phyloP scores from a whole-genome alignment of 2,113 vertebrate species.

The Potamarius usumacintae region DNA sequence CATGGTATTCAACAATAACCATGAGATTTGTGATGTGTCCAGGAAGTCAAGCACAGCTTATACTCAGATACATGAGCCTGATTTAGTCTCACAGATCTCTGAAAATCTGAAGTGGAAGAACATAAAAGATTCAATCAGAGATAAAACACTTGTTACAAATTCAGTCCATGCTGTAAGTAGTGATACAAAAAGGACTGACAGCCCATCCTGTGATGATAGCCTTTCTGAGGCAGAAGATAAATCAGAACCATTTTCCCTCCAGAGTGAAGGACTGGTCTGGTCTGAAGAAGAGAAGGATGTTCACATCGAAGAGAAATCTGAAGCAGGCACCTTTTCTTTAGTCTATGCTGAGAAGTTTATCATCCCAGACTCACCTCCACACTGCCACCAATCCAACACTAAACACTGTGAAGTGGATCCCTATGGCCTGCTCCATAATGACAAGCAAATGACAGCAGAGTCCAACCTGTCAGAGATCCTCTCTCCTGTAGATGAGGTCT shows the following conservation, averaged over 20 bases:
- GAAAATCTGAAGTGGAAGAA: slow-evolving; percentile 18
- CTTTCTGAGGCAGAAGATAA: slow-evolving; percentile 31
- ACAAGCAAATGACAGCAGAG: neutral
- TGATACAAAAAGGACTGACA: slow-evolving; percentile 35
- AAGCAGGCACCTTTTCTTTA: slow-evolving; percentile 4
- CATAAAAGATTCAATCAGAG: slow-evolving; percentile 17
- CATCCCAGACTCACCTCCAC: neutral
- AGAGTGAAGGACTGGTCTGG: slow-evolving; percentile 52
- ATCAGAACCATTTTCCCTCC: slow-evolving; percentile 48
- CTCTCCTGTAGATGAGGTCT: slow-evolving; percentile 70
- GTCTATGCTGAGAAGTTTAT: slow-evolving; percentile 38
- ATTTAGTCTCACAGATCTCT: slow-evolving; percentile 18
- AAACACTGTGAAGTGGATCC: neutral
- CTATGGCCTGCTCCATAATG: neutral
- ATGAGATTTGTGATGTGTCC: slow-evolving; percentile 26
- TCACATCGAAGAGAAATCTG: slow-evolving; percentile 31
- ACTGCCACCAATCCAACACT: slow-evolving; percentile 1
- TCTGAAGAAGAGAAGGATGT: slow-evolving; percentile 51
- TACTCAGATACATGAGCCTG: slow-evolving; percentile 8
- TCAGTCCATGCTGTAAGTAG: slow-evolving; percentile 17
- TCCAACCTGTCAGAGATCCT: slow-evolving; percentile 63
- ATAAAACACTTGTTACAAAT: slow-evolving; percentile 30
- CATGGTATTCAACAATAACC: slow-evolving; percentile 54
- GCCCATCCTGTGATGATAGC: slow-evolving; percentile 11
- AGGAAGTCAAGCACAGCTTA: slow-evolving; percentile 13